These are phyloP conservation scores for Sminthurides bifidus DNA, from an alignment of 1,140 invertebrate species.

Conservation along the genomic window DNA sequence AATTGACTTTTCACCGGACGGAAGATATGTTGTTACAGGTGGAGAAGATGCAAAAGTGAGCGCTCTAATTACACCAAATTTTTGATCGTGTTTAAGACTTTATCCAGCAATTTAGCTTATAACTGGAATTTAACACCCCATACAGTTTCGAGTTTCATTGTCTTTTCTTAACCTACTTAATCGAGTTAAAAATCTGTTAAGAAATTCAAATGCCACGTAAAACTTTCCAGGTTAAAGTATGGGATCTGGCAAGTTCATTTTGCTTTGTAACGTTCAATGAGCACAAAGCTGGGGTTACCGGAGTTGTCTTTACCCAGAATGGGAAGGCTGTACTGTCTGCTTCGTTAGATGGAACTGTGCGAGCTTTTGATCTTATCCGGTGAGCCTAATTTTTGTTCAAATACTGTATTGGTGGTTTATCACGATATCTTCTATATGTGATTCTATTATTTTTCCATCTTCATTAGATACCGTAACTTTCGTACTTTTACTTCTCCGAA, in stretches of 20 bases:
- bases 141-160: no score
- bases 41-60: conserved; percentile 81
- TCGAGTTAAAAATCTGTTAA: no score
- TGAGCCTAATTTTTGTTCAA: conserved; percentile 33
- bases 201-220: no score
- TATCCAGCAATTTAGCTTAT: no score
- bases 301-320: conserved; percentile 72
- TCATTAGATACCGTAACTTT: no score
- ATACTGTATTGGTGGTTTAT: background rate
- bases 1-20: conserved; percentile 81
- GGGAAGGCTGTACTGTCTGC: conserved; percentile 83
- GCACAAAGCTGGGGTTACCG: conserved; percentile 68
- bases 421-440: background rate
- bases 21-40: conserved; percentile 78
- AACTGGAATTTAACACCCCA: no score
- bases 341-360: conserved; percentile 86
- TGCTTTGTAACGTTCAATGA: conserved; percentile 91
- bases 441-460: background rate
- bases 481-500: conserved; percentile 81
- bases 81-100: background rate
- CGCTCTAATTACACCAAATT: background rate
- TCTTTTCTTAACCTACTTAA: no score
- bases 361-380: conserved; percentile 84
- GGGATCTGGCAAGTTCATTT: conserved; percentile 81
- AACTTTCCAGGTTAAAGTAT: conserved; percentile 69